Conservation (phyloP, 2,113 vertebrate species). For the Cochlearius cochlearius region DNA sequence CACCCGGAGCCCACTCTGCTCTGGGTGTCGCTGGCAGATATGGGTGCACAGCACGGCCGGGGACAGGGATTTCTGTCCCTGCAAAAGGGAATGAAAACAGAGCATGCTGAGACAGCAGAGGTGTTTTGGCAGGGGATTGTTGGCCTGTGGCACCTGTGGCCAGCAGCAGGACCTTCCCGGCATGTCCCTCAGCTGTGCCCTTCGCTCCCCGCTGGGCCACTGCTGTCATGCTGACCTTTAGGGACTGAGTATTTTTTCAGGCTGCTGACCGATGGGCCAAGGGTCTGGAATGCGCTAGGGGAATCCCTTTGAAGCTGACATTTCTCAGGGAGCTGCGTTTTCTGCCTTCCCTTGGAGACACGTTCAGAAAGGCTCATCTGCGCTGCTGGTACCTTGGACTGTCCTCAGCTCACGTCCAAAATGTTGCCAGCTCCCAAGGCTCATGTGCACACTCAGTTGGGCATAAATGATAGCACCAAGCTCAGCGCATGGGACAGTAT, state of each 20-base stretch:
- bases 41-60: neutral
- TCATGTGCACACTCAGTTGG: neutral
- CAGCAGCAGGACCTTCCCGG: neutral
- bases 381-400: neutral
- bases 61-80: neutral
- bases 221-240: neutral
- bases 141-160: neutral
- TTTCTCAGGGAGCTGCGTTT: neutral
- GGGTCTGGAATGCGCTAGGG: neutral
- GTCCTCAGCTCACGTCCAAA: neutral
- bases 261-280: neutral
- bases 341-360: neutral
- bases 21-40: neutral
- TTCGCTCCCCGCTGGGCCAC: neutral
- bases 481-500: neutral
- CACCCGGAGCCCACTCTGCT: neutral
- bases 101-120: neutral
- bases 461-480: neutral
- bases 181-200: conserved; percentile 21
- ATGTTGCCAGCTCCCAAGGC: neutral
- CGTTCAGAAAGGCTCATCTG: neutral
- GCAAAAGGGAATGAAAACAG: neutral
- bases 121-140: neutral
- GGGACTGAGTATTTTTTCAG: conserved; percentile 27
- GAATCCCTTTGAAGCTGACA: conserved; percentile 44